These are phyloP conservation scores for Aptenodytes patagonicus DNA, from an alignment of 2,113 vertebrate genomes.

Conservation along the genomic window DNA sequence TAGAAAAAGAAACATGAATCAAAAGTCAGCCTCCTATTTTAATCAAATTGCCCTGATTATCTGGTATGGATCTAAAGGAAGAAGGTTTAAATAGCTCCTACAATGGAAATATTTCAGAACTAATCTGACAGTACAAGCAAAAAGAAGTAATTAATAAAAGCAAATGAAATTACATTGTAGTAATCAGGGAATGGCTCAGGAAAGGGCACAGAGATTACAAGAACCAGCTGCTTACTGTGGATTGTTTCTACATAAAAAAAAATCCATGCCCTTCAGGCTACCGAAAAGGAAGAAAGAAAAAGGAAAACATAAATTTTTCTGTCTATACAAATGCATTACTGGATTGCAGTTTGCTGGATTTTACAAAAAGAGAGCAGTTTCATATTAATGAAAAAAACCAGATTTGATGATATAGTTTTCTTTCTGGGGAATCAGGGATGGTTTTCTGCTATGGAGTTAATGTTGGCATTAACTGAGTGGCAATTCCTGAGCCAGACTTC, in stretches of 20 bases:
- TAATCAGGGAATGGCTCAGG: neutral
- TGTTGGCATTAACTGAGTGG: neutral
- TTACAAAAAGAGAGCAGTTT: neutral
- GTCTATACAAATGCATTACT: neutral
- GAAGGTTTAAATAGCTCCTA: constrained; percentile 24
- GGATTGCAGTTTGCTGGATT: neutral
- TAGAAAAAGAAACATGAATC: constrained; percentile 8
- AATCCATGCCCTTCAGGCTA: neutral
- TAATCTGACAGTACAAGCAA: constrained; percentile 36
- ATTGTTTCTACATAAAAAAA: neutral
- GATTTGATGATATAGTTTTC: neutral
- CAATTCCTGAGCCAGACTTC: neutral
- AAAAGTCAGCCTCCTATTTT: neutral
- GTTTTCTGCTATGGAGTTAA: neutral
- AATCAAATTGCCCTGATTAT: constrained; percentile 23
- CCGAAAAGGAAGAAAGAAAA: neutral
- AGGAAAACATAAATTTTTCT: neutral
- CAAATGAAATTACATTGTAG: constrained; percentile 45
- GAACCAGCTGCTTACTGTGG: neutral
- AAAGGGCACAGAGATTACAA: neutral
- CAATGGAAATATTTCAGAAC: constrained; percentile 37
- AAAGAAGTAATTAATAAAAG: constrained; percentile 51
- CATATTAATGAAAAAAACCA: neutral
- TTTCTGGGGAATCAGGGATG: neutral
- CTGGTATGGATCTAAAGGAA: neutral